These are phyloP conservation scores for Rhipidura dahli DNA, from an alignment of 2,113 vertebrate species.

Conservation along the genomic window DNA sequence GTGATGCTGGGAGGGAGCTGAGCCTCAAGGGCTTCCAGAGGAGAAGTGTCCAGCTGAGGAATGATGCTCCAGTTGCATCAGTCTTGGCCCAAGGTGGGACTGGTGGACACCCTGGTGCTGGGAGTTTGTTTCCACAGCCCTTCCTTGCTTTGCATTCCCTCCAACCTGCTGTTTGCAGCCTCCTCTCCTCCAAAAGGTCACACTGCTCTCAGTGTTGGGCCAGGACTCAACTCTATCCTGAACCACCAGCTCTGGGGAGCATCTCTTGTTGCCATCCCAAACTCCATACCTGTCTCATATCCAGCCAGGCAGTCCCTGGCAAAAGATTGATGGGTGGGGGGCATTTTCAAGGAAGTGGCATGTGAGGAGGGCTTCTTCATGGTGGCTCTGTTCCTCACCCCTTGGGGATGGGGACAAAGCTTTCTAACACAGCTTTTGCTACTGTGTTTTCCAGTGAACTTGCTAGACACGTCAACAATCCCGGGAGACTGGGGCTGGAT, in stretches of 20 bases:
- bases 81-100: not conserved
- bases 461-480: conserved; percentile 89
- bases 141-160: not conserved
- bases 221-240: not conserved
- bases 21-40: not conserved
- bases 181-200: not conserved
- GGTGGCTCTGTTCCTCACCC: not conserved
- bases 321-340: not conserved
- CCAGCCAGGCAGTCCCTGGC: not conserved
- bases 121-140: not conserved
- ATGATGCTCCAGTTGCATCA: accelerated
- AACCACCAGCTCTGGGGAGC: not conserved
- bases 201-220: not conserved
- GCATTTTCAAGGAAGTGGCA: not conserved
- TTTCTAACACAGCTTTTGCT: not conserved
- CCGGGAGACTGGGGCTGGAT: conserved; percentile 96
- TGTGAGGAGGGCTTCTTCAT: not conserved
- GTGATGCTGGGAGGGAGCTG: not conserved
- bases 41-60: not conserved
- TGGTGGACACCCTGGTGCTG: not conserved
- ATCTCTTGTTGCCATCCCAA: not conserved
- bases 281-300: not conserved
- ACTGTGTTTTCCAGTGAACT: conserved; percentile 84
- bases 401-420: not conserved
- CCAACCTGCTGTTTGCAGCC: not conserved